Base-by-base conservation (phyloP, 2,888 invertebrate genomes). In the Plusia festucae region DNA sequence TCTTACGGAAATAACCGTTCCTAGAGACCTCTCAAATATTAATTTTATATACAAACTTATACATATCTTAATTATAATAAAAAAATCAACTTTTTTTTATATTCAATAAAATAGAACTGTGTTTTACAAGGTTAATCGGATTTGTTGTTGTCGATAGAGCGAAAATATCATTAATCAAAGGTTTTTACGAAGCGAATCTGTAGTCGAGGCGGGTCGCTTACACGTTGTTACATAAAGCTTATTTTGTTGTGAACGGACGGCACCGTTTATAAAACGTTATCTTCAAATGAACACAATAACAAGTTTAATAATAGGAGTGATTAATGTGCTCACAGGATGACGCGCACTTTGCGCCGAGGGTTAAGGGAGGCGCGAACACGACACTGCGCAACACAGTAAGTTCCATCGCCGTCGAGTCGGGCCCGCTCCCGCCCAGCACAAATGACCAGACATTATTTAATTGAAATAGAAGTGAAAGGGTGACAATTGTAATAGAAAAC, bases 391-490 rank as follows among this genome's bases (percentile, higher is more conserved):
- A 82, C 78, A 65, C 68, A 55, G 65, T 68, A 32, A 68, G 68
- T 70, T 67, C 68, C 65, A 74, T 62, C 71, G 71, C 73, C 27
- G 27, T 8, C 7, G 6, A 8, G 30, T 9, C 9, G 9, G 30
- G 30, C 30, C 53, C 64, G 70, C 77, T 71, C 81, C 83, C 85
- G 82, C 89, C 90, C 87, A 90, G 89, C 92, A 90, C 94, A 93
- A 95, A 94, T 95, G 95, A 95, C 95, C 95, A 95, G 94, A 95
- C 94, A 95, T 95, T 94, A 95, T 95, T 94, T 95, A 95, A 95
- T 95, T 94, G 94, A 95, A 94, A 93, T 93, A 85, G 85, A 92
- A 93, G 90, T 91, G 83, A 95, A 94, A 94, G 95, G 95, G 95
- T 95, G 94, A 95, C 94, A 93, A 94, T 94, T 92, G 94, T 91